Evolutionary conservation across 2,113 vertebrate genomes (phyloP), one percentile per base, ranked within the genome.

Genomic region (Melanerpes formicivorus): DNA sequence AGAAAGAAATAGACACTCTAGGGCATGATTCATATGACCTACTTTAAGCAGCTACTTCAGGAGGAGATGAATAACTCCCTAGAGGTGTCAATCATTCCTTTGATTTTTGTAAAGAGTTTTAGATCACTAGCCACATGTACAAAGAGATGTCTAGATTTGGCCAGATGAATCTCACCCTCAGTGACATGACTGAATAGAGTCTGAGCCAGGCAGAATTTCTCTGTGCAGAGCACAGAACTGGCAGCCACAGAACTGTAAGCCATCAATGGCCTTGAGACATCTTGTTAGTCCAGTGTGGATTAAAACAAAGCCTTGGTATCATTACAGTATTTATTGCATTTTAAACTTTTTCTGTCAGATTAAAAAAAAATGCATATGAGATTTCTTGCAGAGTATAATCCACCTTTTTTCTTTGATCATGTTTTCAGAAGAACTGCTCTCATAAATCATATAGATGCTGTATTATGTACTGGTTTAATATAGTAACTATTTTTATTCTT

Each of bases 351-450:
- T 79, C 79, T 80, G 72, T 86, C 87, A 87, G 46, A 87, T 92
- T 92, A 71, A 94, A 92, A 93, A 93, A 44, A 44, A 79, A 80
- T 42, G 21, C 76, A 70, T 87, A 90, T 73, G 46, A 85, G 40
- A 76, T 87, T 63, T 83, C 87, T 67, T 84, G 42, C 58, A 48
- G 27, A 80, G 42, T 50, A 89, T 77, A 95, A 85, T 74, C 58
- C 26, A 54, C 67, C 25, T 60, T 69, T 90, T 90, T 71, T 54
- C 71, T 96, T 96, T 93, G 86, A 94, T 92, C 84, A 65, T 62
- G 89, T 74, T 93, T 93, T 93, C 72, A 77, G 76, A 92, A 92
- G 44, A 80, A 9, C 30, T 67, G 25, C 1, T 3, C 25, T 92
- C 79, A 80, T 92, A 84, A 94, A 92, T 95, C 64, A 84, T 48